Evolutionary conservation across 2,113 vertebrate species (phyloP).

Genomic region (Piprites chloris): DNA sequence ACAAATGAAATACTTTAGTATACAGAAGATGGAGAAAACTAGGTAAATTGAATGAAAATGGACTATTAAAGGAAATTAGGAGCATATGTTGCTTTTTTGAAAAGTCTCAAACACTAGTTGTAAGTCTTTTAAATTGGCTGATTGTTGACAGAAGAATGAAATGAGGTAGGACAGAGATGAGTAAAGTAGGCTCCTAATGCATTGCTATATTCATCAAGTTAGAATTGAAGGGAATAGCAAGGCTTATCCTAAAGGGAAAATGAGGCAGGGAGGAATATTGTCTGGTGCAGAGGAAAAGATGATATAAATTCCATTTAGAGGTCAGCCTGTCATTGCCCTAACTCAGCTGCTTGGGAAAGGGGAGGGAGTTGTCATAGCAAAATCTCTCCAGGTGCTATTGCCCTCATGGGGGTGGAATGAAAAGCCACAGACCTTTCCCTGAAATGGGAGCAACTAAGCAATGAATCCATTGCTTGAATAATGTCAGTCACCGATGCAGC

Average conservation of each 20-base stretch:
- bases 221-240: not conserved
- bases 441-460: not conserved
- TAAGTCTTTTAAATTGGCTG: constrained; percentile 17
- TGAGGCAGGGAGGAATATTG: not conserved
- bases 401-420: not conserved
- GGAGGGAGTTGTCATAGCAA: not conserved
- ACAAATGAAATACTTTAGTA: constrained; percentile 37
- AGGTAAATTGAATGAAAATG: constrained; percentile 40
- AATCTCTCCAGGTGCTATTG: not conserved
- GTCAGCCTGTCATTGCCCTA: not conserved
- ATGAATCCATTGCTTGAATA: not conserved
- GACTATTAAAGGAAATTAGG: constrained; percentile 57
- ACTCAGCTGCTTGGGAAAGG: not conserved
- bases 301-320: not conserved
- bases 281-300: not conserved
- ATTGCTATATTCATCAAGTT: not conserved
- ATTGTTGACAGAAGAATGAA: constrained; percentile 1
- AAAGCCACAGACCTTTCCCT: not conserved
- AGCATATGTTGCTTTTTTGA: not conserved
- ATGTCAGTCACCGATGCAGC: not conserved
- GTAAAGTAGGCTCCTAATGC: not conserved
- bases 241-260: not conserved
- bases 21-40: constrained; percentile 9
- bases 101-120: constrained; percentile 16
- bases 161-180: not conserved